phyloP scores from a whole-genome alignment of 2,113 vertebrate species.

The Rhinichthys klamathensis region DNA sequence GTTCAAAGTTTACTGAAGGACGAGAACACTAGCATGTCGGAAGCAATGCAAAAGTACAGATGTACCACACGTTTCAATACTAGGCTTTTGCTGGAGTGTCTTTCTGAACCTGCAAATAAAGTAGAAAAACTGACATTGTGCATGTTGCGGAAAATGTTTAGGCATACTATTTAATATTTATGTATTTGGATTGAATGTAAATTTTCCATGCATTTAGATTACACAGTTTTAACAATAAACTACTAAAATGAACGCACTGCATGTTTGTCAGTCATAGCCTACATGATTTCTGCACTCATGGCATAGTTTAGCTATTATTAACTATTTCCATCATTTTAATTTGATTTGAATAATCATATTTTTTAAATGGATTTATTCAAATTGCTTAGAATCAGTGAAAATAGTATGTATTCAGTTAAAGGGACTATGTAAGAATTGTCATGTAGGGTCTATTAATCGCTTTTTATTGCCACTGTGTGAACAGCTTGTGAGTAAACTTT shows the following conservation, averaged over 20 bases:
- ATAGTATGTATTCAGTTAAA: not conserved
- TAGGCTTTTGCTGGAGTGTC: constrained; percentile 11
- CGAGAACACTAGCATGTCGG: constrained; percentile 12
- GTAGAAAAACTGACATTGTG: not conserved
- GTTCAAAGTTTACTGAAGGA: not conserved
- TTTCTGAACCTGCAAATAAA: constrained; percentile 18
- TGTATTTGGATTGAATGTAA: no score
- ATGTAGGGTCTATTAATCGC: no score
- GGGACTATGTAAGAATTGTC: no score
- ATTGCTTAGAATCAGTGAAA: not conserved
- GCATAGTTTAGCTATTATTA: not conserved
- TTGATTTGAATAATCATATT: not conserved
- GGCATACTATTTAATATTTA: no score
- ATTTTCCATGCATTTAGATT: not conserved
- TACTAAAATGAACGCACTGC: not conserved
- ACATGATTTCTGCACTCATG: no score
- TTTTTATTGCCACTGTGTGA: no score
- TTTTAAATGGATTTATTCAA: no score
- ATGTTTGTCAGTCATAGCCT: not conserved
- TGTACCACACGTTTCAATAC: constrained; percentile 18
- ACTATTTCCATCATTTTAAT: not conserved
- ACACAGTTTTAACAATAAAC: not conserved
- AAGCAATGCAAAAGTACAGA: constrained; percentile 19
- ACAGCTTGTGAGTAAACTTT: no score
- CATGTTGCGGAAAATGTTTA: not conserved